Conservation (phyloP, 2,888 invertebrate species). For the Aricia artaxerxes region DNA sequence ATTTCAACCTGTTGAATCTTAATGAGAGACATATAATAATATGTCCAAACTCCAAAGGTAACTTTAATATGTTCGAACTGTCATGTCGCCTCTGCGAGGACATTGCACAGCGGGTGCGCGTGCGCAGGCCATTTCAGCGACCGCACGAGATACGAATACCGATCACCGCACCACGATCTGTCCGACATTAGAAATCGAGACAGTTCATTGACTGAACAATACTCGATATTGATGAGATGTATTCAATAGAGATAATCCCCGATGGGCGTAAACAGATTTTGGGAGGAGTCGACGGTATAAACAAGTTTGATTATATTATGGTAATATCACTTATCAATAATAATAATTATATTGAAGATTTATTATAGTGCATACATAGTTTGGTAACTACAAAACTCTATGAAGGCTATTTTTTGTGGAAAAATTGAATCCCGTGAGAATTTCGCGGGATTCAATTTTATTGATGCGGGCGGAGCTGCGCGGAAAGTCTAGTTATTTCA, state of each 20-base stretch:
- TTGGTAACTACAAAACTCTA: too few species aligned
- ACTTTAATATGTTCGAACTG: neutral
- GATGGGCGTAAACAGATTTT: neutral
- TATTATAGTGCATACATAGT: too few species aligned
- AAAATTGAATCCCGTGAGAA: too few species aligned
- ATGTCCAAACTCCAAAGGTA: neutral
- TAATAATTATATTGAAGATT: too few species aligned
- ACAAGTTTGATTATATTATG: too few species aligned
- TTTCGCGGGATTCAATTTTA: too few species aligned
- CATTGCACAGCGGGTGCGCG: neutral
- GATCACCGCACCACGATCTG: neutral
- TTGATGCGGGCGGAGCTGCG: neutral
- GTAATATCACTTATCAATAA: too few species aligned
- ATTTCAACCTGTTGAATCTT: neutral
- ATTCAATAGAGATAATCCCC: neutral
- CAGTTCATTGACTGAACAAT: conserved; percentile 25
- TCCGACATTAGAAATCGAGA: conserved; percentile 17
- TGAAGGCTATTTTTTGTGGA: too few species aligned
- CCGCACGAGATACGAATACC: conserved; percentile 26
- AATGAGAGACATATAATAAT: neutral
- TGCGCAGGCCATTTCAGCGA: conserved; percentile 6
- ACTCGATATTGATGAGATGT: neutral
- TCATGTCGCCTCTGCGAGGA: neutral
- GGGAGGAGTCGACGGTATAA: neutral
- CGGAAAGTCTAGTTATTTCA: neutral